A percentile compares a stretch with the other conserved stretches of the same genome.
phyloP scores from a whole-genome alignment of 2,888 invertebrate genomes.

The Campopleginae sp. region DNA sequence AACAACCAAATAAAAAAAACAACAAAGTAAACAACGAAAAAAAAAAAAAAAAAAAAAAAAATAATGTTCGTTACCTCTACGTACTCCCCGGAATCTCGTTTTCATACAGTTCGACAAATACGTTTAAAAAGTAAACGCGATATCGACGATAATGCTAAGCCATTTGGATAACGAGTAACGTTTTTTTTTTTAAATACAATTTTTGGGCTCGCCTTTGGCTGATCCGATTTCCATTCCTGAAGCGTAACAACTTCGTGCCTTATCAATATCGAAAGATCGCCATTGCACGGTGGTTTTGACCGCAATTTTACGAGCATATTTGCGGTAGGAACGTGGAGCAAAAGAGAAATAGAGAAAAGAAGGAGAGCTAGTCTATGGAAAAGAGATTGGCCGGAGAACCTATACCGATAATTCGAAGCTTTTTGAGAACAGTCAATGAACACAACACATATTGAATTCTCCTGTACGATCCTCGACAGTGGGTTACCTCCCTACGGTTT shows the following conservation, averaged over 20 bases:
- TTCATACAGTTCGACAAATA: neutral
- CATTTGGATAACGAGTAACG: conserved; percentile 56
- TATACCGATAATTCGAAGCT: conserved; percentile 73
- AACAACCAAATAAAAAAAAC: conserved; percentile 44
- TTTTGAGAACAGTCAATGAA: conserved; percentile 71
- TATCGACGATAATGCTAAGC: conserved; percentile 51
- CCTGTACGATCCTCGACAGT: conserved; percentile 30
- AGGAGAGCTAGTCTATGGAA: conserved; percentile 38
- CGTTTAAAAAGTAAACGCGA: conserved; percentile 43
- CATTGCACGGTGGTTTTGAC: conserved; percentile 32
- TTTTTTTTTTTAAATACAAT: conserved; percentile 9
- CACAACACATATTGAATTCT: conserved; percentile 74
- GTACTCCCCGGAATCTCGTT: neutral
- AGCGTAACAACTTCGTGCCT: conserved; percentile 56
- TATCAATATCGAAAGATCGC: conserved; percentile 61
- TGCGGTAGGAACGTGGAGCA: neutral
- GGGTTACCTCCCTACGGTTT: neutral
- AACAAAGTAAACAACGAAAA: no score
- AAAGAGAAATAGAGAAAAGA: neutral
- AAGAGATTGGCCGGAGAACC: conserved; percentile 52
- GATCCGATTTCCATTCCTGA: conserved; percentile 50
- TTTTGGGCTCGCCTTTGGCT: conserved; percentile 52
- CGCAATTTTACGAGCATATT: conserved; percentile 49
- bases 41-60: neutral
- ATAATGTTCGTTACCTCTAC: neutral